A percentile compares a stretch with the other conserved stretches of the same genome.
phyloP scores from a whole-genome alignment of 2,797 vertebrate species.

The Sylvilagus floridanus region DNA sequence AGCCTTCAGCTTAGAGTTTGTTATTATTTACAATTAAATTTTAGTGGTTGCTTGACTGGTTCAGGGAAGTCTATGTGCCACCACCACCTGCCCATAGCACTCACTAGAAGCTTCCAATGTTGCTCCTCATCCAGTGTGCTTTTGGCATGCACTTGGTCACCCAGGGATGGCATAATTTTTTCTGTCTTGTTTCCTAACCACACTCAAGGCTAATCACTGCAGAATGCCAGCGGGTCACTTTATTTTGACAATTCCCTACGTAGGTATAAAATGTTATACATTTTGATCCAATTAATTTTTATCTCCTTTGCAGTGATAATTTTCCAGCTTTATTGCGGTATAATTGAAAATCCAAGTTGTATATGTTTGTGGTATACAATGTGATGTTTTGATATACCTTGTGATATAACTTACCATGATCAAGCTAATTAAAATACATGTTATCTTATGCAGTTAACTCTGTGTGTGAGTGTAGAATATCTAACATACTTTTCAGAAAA shows the following conservation, averaged over 20 bases:
- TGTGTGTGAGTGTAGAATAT: not conserved
- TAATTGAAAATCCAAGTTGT: not conserved
- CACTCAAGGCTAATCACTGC: not conserved
- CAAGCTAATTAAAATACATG: not conserved
- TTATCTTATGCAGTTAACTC: not conserved
- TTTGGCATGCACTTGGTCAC: not conserved
- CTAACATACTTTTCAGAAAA: not conserved
- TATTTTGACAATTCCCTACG: not conserved
- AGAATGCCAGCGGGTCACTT: not conserved
- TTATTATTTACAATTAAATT: not conserved
- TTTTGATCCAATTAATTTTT: not conserved
- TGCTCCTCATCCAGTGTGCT: not conserved
- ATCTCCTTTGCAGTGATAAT: not conserved
- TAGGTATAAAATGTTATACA: not conserved
- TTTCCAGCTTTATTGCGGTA: not conserved
- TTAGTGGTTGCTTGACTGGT: not conserved
- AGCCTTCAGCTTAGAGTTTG: not conserved
- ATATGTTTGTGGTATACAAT: not conserved
- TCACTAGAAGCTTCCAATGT: not conserved
- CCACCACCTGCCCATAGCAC: not conserved
- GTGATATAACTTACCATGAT: not conserved
- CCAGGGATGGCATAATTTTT: not conserved
- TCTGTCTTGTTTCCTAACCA: not conserved
- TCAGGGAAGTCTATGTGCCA: not conserved
- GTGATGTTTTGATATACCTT: not conserved